These are phyloP conservation scores for Pseudorasbora parva DNA, from an alignment of 2,113 vertebrate species.

Conservation along the genomic window DNA sequence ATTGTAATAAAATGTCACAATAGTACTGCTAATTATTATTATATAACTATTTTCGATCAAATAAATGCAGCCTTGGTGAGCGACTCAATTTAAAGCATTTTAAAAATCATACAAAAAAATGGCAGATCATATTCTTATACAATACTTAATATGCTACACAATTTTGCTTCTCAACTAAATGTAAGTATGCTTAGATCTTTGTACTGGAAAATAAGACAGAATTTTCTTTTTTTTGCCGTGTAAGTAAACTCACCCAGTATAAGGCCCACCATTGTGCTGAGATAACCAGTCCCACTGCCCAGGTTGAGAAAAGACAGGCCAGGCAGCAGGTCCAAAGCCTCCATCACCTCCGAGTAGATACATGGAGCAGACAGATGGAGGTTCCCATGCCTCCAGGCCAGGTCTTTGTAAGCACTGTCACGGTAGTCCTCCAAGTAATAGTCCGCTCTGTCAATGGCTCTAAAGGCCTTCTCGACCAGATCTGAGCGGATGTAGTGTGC, in stretches of 20 bases:
- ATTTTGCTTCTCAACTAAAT: too few relatives aligned
- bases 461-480: constrained; percentile 91
- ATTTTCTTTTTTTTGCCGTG: not conserved
- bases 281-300: constrained; percentile 95
- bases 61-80: not conserved
- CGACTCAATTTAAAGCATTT: not conserved
- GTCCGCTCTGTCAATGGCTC: constrained; percentile 92
- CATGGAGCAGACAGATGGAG: constrained; percentile 96
- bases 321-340: constrained; percentile 92
- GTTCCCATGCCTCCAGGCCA: constrained; percentile 97
- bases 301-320: constrained; percentile 95
- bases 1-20: not conserved
- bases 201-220: not conserved
- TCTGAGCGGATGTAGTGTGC: constrained; percentile 94
- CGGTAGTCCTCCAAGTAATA: constrained; percentile 97
- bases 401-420: constrained; percentile 96
- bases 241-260: constrained; percentile 83
- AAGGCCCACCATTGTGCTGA: constrained; percentile 98
- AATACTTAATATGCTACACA: too few relatives aligned
- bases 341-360: constrained; percentile 99
- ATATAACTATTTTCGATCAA: not conserved
- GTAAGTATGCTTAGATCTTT: not conserved
- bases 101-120: too few relatives aligned
- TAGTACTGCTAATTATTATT: not conserved
- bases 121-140: not conserved